Evolutionary conservation across 1,140 invertebrate species (phyloP), one percentile per base, ranked within the genome.

Genomic region (Hylaeus volcanicus): DNA sequence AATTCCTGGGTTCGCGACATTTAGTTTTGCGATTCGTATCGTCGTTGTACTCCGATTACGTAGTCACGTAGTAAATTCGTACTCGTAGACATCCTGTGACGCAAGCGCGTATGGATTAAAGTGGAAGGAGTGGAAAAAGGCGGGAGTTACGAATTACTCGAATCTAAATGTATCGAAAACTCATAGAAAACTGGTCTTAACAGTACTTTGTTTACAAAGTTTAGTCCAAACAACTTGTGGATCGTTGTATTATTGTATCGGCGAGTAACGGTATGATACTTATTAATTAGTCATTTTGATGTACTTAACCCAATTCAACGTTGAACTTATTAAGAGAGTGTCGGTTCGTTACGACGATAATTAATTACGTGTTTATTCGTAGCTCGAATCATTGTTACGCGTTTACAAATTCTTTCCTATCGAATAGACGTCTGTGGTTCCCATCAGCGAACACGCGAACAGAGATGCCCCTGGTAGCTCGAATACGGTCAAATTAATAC

Each of bases 41-140:
- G 1, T 8, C 15, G n/a, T 12, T 53, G 37, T 48, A n/a, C 41
- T 37, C 43, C 39, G 61, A 74, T 74, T 55, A 60, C 37, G 74
- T 39, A 53, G 72, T 58, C 55, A 45, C 15, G 9, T 76, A 66
- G 64, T n/a, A 65, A 74, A 74, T 78, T 53, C 39, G 37, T 12
- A 58, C n/a, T 79, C 71, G 37, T 39, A 58, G 61, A 66, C 14
- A 66, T 15, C 14, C 39, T 56, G 48, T 65, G 71, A 66, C 65
- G 82, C 26, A 41, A 71, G 53, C 74, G 43, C 68, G n/a, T 43
- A 12, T 48, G n/a, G 26, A 43, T 55, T 9, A 56, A 56, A 5
- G 37, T 12, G 69, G 72, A 37, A 60, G 51, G 53, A 53, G 60
- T 37, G 53, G 72, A 75, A 70, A 70, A 75, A 68, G 73, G 83